Conservation (phyloP, 2,888 invertebrate genomes). For the Patella ulyssiponensis region DNA sequence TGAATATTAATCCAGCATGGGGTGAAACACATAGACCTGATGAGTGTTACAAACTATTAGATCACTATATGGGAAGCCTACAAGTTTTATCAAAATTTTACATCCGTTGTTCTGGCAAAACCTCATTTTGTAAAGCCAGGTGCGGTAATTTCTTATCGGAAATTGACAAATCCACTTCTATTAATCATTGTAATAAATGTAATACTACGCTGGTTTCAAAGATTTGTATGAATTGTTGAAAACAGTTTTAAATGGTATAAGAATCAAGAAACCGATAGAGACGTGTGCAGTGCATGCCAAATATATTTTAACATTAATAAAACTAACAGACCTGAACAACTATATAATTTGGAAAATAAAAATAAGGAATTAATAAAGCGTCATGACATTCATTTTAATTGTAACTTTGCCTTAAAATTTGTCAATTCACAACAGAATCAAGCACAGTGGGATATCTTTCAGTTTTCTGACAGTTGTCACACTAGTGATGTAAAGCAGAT, state of each 20-base stretch:
- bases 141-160: background rate
- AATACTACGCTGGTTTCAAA: background rate
- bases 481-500: background rate
- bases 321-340: background rate
- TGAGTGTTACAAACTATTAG: background rate
- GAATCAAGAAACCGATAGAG: background rate
- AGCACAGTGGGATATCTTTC: background rate
- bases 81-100: background rate
- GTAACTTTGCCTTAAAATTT: background rate
- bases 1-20: background rate
- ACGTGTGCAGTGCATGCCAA: background rate
- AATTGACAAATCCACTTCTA: background rate
- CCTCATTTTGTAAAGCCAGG: background rate
- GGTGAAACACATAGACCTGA: background rate
- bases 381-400: background rate
- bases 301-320: background rate
- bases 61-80: background rate
- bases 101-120: background rate
- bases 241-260: background rate
- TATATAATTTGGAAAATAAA: background rate
- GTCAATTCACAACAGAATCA: background rate
- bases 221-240: background rate
- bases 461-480: background rate
- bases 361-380: background rate
- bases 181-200: background rate